Evolutionary conservation across 35 echinoderm and acorn worm genomes (phyloP).

Genomic region (Lytechinus pictus): DNA sequence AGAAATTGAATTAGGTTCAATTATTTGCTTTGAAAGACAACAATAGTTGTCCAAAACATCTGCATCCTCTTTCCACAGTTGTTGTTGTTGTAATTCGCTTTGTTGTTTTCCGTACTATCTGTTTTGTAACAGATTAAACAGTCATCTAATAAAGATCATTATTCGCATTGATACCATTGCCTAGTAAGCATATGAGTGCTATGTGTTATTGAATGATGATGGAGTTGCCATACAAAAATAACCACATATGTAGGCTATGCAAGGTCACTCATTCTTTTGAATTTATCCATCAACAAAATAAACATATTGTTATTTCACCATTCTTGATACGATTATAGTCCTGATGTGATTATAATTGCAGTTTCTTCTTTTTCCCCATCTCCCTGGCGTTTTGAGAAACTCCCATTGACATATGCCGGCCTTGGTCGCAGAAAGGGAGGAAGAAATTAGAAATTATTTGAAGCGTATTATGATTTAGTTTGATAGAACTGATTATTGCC

Average conservation of each 20-base stretch:
- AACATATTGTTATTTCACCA: conserved; percentile 6
- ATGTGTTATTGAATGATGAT: neutral
- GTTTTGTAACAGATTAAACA: neutral
- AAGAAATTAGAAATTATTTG: conserved; percentile 40
- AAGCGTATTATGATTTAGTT: conserved; percentile 20
- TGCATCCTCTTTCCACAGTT: no score
- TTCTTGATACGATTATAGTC: neutral
- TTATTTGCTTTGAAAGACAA: no score
- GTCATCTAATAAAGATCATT: neutral
- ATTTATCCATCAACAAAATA: conserved; percentile 1
- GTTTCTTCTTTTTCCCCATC: neutral
- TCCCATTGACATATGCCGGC: neutral
- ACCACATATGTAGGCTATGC: neutral
- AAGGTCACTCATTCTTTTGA: neutral
- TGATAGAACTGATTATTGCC: conserved; percentile 35
- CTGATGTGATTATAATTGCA: neutral
- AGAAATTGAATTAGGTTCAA: no score
- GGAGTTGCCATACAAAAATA: neutral
- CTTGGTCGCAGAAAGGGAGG: conserved; percentile 1
- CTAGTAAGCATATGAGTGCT: neutral
- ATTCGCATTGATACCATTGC: neutral
- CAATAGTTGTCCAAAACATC: no score
- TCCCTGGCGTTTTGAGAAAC: neutral
- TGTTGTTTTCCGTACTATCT: neutral
- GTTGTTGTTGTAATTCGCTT: neutral